phyloP scores from a whole-genome alignment of 1,140 invertebrate genomes.

The Scaptomyza pallida region DNA sequence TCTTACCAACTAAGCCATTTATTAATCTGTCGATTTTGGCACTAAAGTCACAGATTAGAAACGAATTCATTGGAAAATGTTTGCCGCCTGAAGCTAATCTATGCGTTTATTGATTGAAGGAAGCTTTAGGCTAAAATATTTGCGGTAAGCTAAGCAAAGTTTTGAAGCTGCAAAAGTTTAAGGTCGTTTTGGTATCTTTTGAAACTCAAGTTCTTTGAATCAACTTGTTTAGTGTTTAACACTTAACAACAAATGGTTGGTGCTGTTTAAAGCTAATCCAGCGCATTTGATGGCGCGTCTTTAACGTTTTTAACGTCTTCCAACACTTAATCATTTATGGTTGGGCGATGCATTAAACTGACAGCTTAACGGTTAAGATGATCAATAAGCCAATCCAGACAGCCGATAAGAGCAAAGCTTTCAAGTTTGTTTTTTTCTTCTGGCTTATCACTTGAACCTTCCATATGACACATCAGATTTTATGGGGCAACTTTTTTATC shows the following conservation, averaged over 20 bases:
- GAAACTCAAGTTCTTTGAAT: no score
- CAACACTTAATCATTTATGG: constrained; percentile 41
- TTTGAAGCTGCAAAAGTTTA: no score
- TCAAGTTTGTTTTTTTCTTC: constrained; percentile 26
- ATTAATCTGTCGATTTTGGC: background rate
- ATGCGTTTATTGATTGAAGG: no score
- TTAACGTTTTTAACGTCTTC: constrained; percentile 41
- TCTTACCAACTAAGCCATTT: background rate
- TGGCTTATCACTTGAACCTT: constrained; percentile 35
- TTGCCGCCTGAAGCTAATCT: no score
- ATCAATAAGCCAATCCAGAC: constrained; percentile 73
- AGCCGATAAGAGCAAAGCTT: constrained; percentile 31
- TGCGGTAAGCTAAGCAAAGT: no score
- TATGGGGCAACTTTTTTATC: constrained; percentile 26
- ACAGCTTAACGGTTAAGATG: constrained; percentile 58
- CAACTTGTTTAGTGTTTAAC: background rate
- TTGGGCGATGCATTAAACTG: constrained; percentile 47
- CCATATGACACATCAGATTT: constrained; percentile 26
- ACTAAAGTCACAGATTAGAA: no score
- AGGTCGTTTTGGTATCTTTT: no score
- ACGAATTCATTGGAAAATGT: no score
- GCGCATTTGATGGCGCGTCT: constrained; percentile 35
- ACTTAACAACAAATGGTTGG: constrained; percentile 15
- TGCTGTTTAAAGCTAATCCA: constrained; percentile 61
- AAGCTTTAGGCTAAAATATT: no score